Conservation (phyloP, 1,140 invertebrate species). For the Anadara kagoshimensis region DNA sequence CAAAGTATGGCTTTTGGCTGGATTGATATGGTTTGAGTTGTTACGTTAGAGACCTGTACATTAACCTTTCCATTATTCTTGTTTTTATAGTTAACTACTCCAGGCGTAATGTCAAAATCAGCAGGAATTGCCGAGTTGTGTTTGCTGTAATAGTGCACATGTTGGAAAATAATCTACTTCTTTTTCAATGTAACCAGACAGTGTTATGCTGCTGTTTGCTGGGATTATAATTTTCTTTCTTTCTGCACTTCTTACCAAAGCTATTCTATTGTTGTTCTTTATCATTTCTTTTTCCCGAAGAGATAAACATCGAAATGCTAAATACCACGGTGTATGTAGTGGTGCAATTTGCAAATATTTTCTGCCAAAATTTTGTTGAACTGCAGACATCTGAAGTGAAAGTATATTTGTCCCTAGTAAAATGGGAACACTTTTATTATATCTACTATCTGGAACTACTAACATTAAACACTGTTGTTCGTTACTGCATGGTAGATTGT, state of each 20-base stretch:
- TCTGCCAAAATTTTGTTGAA: conserved; percentile 3
- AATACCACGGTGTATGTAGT: conserved; percentile 17
- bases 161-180: conserved; percentile 5
- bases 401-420: conserved; percentile 26
- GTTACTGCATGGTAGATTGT: background rate
- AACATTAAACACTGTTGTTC: conserved; percentile 3
- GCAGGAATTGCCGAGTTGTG: no score
- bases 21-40: background rate
- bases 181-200: conserved; percentile 21
- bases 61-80: background rate
- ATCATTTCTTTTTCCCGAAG: conserved; percentile 9
- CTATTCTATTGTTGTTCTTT: conserved; percentile 17
- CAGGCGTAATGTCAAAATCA: background rate
- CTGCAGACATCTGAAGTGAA: background rate
- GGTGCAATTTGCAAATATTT: conserved; percentile 11
- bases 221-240: conserved; percentile 8
- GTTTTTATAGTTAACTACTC: background rate
- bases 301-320: conserved; percentile 14
- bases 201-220: background rate
- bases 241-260: conserved; percentile 22
- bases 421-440: conserved; percentile 17
- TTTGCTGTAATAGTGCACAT: background rate
- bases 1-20: background rate
- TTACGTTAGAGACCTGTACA: background rate
- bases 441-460: conserved; percentile 27